These are phyloP conservation scores for Sternarchorhynchus goeldii DNA, from an alignment of 2,797 vertebrate species.

Conservation along the genomic window DNA sequence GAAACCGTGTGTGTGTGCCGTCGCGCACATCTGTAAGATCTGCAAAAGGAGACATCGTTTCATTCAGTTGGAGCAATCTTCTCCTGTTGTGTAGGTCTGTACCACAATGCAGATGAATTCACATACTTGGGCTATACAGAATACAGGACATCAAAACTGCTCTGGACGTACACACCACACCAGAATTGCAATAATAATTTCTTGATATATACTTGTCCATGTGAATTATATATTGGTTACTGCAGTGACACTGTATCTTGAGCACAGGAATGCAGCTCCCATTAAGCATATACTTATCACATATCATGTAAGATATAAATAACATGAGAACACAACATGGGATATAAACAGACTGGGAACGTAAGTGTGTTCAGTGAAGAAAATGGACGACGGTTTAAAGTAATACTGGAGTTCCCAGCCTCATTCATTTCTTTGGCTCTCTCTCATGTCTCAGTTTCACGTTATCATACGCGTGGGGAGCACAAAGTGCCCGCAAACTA, in stretches of 20 bases:
- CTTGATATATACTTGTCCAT: too few species aligned
- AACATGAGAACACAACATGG: too few species aligned
- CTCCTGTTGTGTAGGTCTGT: conserved; percentile 3
- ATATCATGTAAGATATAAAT: neutral
- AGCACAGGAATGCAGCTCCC: too few species aligned
- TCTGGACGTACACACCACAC: too few species aligned
- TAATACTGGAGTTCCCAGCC: neutral
- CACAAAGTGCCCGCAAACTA: conserved; percentile 24
- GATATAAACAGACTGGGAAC: neutral
- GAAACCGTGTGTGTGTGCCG: neutral
- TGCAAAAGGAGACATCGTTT: conserved; percentile 5
- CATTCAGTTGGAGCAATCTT: neutral
- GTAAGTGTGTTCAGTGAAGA: neutral
- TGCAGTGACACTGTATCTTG: too few species aligned
- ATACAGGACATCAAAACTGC: too few species aligned
- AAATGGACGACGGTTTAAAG: neutral
- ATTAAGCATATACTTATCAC: neutral
- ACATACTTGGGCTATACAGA: too few species aligned
- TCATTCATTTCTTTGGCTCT: neutral
- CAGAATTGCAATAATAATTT: too few species aligned
- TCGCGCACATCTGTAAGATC: neutral
- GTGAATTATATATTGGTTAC: too few species aligned
- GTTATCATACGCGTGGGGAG: neutral
- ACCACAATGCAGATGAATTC: neutral
- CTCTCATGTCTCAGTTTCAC: neutral